Percentiles rank a stretch among this genome's conserved stretches.
Conservation (phyloP, 2,797 vertebrate species). For the Benthosema pterotum region DNA sequence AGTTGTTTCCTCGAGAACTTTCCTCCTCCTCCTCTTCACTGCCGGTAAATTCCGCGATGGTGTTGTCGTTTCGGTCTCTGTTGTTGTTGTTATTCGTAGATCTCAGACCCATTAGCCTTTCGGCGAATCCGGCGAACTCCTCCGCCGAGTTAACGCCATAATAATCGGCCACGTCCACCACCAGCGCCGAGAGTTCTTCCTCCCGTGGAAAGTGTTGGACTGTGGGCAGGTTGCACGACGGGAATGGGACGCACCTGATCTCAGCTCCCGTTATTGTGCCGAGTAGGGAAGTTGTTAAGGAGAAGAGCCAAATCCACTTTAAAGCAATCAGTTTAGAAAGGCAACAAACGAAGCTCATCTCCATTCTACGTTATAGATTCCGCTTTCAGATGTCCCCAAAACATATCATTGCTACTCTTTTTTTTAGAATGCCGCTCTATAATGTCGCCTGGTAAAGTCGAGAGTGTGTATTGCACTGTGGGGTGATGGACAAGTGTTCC, state of each 20-base stretch:
- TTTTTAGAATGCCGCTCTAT: conserved; percentile 35
- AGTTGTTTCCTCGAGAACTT: conserved; percentile 59
- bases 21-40: no score
- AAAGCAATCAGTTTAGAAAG: conserved; percentile 52
- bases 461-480: conserved; percentile 62
- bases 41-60: conserved; percentile 40
- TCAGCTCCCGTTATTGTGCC: conserved; percentile 73
- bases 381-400: conserved; percentile 45
- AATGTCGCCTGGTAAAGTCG: conserved; percentile 64
- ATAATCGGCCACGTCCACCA: conserved; percentile 41
- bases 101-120: conserved; percentile 26
- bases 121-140: conserved; percentile 54
- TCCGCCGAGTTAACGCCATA: conserved; percentile 48
- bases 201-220: conserved; percentile 47
- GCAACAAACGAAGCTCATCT: conserved; percentile 60
- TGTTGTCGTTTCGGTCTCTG: conserved; percentile 22
- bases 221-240: conserved; percentile 71
- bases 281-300: conserved; percentile 76
- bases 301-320: conserved; percentile 72
- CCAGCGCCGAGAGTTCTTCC: conserved; percentile 28
- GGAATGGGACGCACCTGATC: conserved; percentile 74
- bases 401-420: conserved; percentile 39
- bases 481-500: conserved; percentile 70
- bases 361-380: conserved; percentile 68
- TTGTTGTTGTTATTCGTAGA: no score